Evolutionary conservation across 2,797 vertebrate species (phyloP).

Genomic region (Melanotaenia trifasciata): DNA sequence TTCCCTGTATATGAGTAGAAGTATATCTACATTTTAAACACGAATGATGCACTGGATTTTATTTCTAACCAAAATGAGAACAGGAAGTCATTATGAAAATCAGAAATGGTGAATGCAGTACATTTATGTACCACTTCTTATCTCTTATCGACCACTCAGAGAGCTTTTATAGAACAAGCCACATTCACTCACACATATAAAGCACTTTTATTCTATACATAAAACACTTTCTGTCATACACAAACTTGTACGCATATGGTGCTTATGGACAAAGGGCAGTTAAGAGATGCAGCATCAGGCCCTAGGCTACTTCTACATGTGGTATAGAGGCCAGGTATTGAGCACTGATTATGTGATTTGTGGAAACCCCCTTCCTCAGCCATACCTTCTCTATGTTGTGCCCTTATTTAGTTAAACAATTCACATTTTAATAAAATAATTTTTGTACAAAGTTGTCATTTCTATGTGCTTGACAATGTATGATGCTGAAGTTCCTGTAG

Average conservation of each 20-base stretch:
- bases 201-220: neutral
- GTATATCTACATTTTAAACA: neutral
- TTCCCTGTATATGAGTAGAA: neutral
- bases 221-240: neutral
- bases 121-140: slow-evolving; percentile 15
- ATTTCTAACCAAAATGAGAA: slow-evolving; percentile 16
- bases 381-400: neutral
- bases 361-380: neutral
- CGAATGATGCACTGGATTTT: neutral
- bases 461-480: neutral
- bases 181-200: slow-evolving; percentile 1
- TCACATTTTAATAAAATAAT: neutral
- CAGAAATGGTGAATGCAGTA: slow-evolving; percentile 4
- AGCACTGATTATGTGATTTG: neutral
- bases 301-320: neutral
- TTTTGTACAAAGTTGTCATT: too few relatives aligned
- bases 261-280: neutral
- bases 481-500: neutral
- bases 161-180: slow-evolving; percentile 8
- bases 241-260: neutral
- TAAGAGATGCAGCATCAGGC: neutral
- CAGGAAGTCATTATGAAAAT: slow-evolving; percentile 9
- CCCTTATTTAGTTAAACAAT: neutral
- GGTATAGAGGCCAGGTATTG: neutral
- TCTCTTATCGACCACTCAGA: slow-evolving; percentile 14